phyloP scores from a whole-genome alignment of 2,113 vertebrate genomes.

The Sminthopsis crassicaudata region DNA sequence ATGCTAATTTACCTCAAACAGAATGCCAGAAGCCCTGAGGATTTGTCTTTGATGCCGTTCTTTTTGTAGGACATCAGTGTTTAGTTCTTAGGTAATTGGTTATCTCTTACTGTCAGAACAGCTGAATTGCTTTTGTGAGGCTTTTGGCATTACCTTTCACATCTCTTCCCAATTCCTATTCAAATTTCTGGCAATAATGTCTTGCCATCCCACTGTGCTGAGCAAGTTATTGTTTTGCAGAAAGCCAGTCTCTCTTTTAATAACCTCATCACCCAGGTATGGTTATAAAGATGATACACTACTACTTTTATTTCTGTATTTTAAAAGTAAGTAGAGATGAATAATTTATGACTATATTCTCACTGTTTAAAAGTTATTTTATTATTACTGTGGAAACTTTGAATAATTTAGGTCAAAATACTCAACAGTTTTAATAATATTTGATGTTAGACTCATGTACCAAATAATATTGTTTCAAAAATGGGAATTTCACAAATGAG shows the following conservation, averaged over 20 bases:
- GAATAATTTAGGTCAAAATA: neutral
- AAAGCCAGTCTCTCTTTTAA: neutral
- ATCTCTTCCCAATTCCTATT: fast-evolving
- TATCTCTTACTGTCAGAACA: conserved; percentile 31
- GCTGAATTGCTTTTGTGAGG: neutral
- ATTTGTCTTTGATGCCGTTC: neutral
- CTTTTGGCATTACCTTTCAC: neutral
- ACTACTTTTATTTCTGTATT: neutral
- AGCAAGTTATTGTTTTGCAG: neutral
- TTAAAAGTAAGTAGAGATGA: neutral
- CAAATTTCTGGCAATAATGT: conserved; percentile 1
- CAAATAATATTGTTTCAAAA: conserved; percentile 1
- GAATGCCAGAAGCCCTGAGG: neutral
- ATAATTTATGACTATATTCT: conserved; percentile 42
- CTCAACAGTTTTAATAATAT: neutral
- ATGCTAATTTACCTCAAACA: conserved; percentile 46
- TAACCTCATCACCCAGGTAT: neutral
- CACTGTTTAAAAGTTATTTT: neutral
- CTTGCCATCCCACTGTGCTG: neutral
- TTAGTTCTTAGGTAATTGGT: conserved; percentile 18
- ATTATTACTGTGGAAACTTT: neutral
- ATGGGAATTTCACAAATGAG: neutral
- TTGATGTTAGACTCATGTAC: neutral
- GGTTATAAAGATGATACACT: conserved; percentile 28
- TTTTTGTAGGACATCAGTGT: conserved; percentile 25